Base-by-base conservation (phyloP, 1,140 invertebrate species). In the Paraescarpia echinospica region DNA sequence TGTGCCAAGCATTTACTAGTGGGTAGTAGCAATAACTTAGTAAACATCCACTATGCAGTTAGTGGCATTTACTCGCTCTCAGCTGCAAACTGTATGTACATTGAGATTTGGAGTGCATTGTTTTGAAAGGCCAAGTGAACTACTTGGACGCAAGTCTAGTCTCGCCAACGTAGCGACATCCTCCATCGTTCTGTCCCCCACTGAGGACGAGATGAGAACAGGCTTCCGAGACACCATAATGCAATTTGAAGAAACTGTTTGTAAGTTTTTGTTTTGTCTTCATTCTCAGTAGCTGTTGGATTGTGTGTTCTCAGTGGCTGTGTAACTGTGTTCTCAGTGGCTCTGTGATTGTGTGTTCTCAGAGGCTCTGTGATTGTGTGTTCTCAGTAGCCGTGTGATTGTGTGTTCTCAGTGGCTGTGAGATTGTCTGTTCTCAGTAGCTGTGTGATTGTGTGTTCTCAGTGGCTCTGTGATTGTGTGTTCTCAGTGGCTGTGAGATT, bases 361-460 rank as follows among this genome's bases (percentile, higher is more conserved):
- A 77, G 27, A 14, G 59, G 4, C 27, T 77, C 27, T 2, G 27
- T 77, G 18, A 27, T 77, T 77, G 22, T 77, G 90, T 90, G 34
- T 90, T 90, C 90, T 90, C 90, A 6, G 34, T 90, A 4, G 4
- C 4, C 27, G 5, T 90, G 34, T 90, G 34, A 27, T 90, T 90
- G 34, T 41, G 34, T 90, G 34, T 90, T 90, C 90, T 90, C 35
- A 9, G 14, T 41, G 41, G 12, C 14, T n/a, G n/a, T 41, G 35
- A 14, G 34, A 22, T 90, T 90, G 34, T 90, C 5, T 90, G 12
- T 33, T 90, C 34, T 27, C 89, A 90, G 14, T 90, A 31, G 2
- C 2, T 90, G 35, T 90, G 90, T 90, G 34, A 31, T 90, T 90
- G 89, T 90, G 34, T 90, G 90, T 34, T 90, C 35, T 34, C 90